Conservation (phyloP, 2,113 vertebrate genomes). For the Fulmarus glacialis region DNA sequence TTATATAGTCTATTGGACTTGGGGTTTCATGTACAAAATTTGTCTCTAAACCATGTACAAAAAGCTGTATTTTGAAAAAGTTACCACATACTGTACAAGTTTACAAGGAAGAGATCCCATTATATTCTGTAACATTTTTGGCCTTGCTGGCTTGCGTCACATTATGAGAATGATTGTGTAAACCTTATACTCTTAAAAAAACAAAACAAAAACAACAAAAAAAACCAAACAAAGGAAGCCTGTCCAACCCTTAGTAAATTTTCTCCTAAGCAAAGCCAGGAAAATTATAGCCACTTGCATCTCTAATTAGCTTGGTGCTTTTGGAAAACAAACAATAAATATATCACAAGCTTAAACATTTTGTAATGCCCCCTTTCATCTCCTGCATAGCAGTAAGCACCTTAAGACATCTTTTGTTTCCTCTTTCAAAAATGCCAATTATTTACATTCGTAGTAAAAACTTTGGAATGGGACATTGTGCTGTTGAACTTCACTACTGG, state of each 20-base stretch:
- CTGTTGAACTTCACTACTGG: conserved; percentile 70
- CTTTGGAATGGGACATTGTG: conserved; percentile 78
- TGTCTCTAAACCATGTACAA: conserved; percentile 88
- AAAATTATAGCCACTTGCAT: conserved; percentile 70
- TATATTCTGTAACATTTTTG: conserved; percentile 82
- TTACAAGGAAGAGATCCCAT: conserved; percentile 89
- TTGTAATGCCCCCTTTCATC: conserved; percentile 80
- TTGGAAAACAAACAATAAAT: conserved; percentile 80
- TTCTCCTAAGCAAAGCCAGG: conserved; percentile 75
- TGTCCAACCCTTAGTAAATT: conserved; percentile 68
- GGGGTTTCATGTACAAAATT: conserved; percentile 87
- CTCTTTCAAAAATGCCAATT: conserved; percentile 77
- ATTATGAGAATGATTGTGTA: conserved; percentile 85
- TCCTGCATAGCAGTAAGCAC: conserved; percentile 82
- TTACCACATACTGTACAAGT: conserved; percentile 93
- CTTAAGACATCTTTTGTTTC: conserved; percentile 75
- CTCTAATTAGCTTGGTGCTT: conserved; percentile 72
- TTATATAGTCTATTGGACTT: conserved; percentile 81
- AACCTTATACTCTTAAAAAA: conserved; percentile 82
- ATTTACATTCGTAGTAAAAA: conserved; percentile 75
- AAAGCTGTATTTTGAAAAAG: conserved; percentile 87
- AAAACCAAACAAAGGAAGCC: conserved; percentile 63
- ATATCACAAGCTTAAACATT: conserved; percentile 75
- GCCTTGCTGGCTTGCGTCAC: conserved; percentile 85
- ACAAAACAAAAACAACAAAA: conserved; percentile 17